phyloP scores from a whole-genome alignment of 2,888 invertebrate species.

The Trissonchulus latispiculum region DNA sequence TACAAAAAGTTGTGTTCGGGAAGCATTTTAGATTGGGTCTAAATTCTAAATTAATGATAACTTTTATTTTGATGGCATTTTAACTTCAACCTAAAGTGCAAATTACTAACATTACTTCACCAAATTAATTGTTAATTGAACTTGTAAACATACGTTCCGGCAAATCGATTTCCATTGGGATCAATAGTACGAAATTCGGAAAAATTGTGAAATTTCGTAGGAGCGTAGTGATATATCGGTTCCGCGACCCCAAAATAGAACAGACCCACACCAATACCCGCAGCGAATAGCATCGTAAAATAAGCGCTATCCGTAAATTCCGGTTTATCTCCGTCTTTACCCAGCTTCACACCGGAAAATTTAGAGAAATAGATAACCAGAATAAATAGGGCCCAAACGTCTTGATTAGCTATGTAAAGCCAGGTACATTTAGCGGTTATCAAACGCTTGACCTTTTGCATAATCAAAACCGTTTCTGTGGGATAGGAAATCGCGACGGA shows the following conservation, averaged over 20 bases:
- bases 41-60: background rate
- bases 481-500: background rate
- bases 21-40: too few relatives aligned
- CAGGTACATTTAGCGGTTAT: conserved; percentile 17
- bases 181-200: too few relatives aligned
- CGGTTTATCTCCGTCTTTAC: conserved; percentile 26
- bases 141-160: too few relatives aligned
- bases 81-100: too few relatives aligned
- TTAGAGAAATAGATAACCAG: conserved; percentile 25
- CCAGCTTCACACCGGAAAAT: conserved; percentile 23
- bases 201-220: too few relatives aligned
- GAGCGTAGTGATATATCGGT: conserved; percentile 26
- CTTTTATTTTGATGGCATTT: too few relatives aligned
- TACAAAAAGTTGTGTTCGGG: too few relatives aligned
- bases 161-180: too few relatives aligned
- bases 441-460: conserved; percentile 11
- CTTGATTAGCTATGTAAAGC: conserved; percentile 17
- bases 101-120: too few relatives aligned
- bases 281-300: conserved; percentile 28
- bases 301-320: conserved; percentile 24
- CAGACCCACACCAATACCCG: conserved; percentile 26
- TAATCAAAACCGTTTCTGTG: background rate
- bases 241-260: conserved; percentile 27
- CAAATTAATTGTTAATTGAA: too few relatives aligned
- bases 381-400: conserved; percentile 24